Percentiles rank a stretch among this genome's conserved stretches.
Evolutionary conservation across 2,888 invertebrate genomes (phyloP).

Genomic region (Pharmacophagus antenor): DNA sequence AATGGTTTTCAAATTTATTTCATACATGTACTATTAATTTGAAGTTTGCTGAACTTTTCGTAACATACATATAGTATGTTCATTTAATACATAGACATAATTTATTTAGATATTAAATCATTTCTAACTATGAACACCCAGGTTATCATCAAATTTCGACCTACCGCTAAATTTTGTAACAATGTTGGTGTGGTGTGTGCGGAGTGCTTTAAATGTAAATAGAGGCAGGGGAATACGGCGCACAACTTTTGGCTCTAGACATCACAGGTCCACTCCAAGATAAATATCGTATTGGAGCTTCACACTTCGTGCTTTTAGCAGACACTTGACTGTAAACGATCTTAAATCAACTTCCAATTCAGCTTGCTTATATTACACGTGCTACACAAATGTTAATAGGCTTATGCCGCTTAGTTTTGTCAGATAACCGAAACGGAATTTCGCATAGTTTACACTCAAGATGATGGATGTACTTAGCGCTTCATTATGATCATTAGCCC

Average conservation of each 20-base stretch:
- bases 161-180: background rate
- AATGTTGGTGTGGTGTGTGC: slow-evolving; percentile 7
- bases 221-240: slow-evolving; percentile 15
- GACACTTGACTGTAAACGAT: slow-evolving; percentile 45
- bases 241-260: slow-evolving; percentile 33
- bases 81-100: background rate
- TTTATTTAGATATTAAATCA: no score
- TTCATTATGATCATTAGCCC: slow-evolving; percentile 59
- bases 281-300: slow-evolving; percentile 58
- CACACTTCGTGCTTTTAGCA: slow-evolving; percentile 50
- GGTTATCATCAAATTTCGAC: no score
- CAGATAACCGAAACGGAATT: slow-evolving; percentile 55
- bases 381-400: slow-evolving; percentile 39
- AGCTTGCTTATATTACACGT: slow-evolving; percentile 38
- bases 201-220: slow-evolving; percentile 10
- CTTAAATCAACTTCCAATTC: slow-evolving; percentile 35
- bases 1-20: background rate
- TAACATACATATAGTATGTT: background rate
- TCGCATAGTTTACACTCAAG: slow-evolving; percentile 58
- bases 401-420: slow-evolving; percentile 53
- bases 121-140: no score
- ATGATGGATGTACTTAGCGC: slow-evolving; percentile 64
- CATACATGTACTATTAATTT: background rate
- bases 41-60: background rate
- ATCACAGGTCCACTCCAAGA: slow-evolving; percentile 56